Evolutionary conservation across 1,140 invertebrate genomes (phyloP).

Genomic region (Condylostylus longicornis): DNA sequence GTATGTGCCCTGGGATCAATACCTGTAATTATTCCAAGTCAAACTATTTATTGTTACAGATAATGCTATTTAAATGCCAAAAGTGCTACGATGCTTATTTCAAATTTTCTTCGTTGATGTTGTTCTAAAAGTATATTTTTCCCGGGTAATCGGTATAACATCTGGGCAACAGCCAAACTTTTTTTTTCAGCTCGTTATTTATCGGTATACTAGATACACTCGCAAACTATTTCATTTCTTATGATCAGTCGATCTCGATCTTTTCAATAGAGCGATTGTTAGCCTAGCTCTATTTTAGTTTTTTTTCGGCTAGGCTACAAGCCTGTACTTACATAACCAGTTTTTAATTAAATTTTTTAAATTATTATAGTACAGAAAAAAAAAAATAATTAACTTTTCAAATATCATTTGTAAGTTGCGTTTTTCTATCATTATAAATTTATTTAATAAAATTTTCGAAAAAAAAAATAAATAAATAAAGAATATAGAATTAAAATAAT

Average conservation of each 20-base stretch:
- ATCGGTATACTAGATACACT: slow-evolving; percentile 23
- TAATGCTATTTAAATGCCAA: neutral
- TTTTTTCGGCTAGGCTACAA: slow-evolving; percentile 28
- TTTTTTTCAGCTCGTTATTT: neutral
- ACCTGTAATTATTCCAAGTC: neutral
- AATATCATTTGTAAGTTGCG: neutral
- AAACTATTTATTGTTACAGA: neutral
- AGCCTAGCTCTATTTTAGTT: slow-evolving; percentile 28
- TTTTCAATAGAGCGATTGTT: slow-evolving; percentile 33
- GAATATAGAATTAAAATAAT: neutral
- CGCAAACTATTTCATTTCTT: slow-evolving; percentile 29
- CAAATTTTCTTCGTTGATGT: too few relatives aligned
- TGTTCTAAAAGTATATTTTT: slow-evolving; percentile 6
- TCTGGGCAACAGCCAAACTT: slow-evolving; percentile 5
- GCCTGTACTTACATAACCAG: slow-evolving; percentile 30
- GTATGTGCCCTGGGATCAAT: too few relatives aligned
- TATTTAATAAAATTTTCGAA: slow-evolving; percentile 12
- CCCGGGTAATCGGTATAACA: slow-evolving; percentile 5
- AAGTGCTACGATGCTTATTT: neutral
- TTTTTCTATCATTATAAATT: slow-evolving; percentile 7
- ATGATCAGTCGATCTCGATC: slow-evolving; percentile 33
- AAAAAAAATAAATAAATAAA: neutral
- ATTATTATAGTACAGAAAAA: slow-evolving; percentile 6
- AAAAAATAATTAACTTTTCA: slow-evolving; percentile 8
- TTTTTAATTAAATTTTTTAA: slow-evolving; percentile 17